These are phyloP conservation scores for Zaprionus tsacasi DNA, from an alignment of 1,140 invertebrate species.

Conservation along the genomic window DNA sequence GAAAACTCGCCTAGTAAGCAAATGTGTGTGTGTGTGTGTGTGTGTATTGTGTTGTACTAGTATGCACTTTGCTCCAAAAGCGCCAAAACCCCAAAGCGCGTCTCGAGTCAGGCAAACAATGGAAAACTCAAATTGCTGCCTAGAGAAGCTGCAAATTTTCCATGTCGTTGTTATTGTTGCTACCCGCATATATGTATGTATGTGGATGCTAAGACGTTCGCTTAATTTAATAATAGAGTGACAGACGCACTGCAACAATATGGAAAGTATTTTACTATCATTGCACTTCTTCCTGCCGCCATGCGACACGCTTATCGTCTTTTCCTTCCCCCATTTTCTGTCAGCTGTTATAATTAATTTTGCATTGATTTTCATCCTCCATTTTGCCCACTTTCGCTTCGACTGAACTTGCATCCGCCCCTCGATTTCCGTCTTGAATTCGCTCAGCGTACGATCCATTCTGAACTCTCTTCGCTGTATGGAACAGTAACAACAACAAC, in stretches of 20 bases:
- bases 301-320: background rate
- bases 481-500: conserved; percentile 9
- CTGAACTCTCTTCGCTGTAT: conserved; percentile 9
- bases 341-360: conserved; percentile 58
- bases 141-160: conserved; percentile 23
- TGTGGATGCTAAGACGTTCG: conserved; percentile 15
- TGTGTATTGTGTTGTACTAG: background rate
- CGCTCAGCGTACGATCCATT: background rate
- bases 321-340: background rate
- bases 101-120: conserved; percentile 33
- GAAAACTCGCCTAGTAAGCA: conserved; percentile 35
- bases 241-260: conserved; percentile 10
- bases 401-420: background rate
- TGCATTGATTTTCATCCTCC: conserved; percentile 75
- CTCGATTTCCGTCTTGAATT: conserved; percentile 19
- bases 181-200: conserved; percentile 14
- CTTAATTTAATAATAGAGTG: conserved; percentile 65
- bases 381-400: background rate
- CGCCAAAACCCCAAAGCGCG: conserved; percentile 34
- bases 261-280: conserved; percentile 64
- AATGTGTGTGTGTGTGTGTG: conserved; percentile 31
- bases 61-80: conserved; percentile 67
- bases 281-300: conserved; percentile 22
- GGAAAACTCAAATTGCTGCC: conserved; percentile 29
- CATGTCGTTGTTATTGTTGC: conserved; percentile 24